These are phyloP conservation scores for Phaethornis superciliosus DNA, from an alignment of 2,113 vertebrate genomes.

Conservation along the genomic window DNA sequence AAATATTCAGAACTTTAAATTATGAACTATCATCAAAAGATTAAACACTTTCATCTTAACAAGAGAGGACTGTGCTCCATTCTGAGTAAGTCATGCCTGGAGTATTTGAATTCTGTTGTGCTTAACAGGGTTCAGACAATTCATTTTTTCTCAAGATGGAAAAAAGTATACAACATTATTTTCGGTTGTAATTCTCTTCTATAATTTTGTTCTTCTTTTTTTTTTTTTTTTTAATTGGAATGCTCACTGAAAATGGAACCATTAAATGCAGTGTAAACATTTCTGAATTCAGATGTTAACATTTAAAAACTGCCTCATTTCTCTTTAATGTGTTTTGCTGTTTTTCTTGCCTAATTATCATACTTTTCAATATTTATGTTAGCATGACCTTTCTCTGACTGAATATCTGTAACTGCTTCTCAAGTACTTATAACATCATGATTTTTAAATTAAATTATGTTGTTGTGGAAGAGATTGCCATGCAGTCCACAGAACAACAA, in stretches of 20 bases:
- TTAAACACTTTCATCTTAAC: not conserved
- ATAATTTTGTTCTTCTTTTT: slow-evolving; percentile 22
- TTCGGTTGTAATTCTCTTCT: slow-evolving; percentile 12
- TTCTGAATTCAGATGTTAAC: slow-evolving; percentile 69
- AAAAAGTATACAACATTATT: not conserved
- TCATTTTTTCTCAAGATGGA: not conserved
- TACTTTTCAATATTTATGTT: slow-evolving; percentile 78
- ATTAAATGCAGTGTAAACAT: slow-evolving; percentile 64
- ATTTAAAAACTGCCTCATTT: slow-evolving; percentile 72
- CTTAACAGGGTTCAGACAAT: slow-evolving; percentile 6
- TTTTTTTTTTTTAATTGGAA: slow-evolving; percentile 31
- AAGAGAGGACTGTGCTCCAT: not conserved
- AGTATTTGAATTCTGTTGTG: not conserved
- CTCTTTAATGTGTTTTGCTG: slow-evolving; percentile 71
- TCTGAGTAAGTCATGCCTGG: not conserved
- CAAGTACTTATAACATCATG: slow-evolving; percentile 58
- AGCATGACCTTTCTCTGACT: slow-evolving; percentile 77
- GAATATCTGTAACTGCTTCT: slow-evolving; percentile 63
- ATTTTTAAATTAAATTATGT: slow-evolving; percentile 73
- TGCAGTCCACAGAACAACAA: not conserved
- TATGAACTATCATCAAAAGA: not conserved
- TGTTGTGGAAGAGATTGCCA: slow-evolving; percentile 6
- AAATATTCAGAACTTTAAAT: not conserved
- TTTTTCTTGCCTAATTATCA: slow-evolving; percentile 74
- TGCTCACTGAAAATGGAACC: slow-evolving; percentile 53